Conservation (phyloP, 1,140 invertebrate species). For the Atta colombica region DNA sequence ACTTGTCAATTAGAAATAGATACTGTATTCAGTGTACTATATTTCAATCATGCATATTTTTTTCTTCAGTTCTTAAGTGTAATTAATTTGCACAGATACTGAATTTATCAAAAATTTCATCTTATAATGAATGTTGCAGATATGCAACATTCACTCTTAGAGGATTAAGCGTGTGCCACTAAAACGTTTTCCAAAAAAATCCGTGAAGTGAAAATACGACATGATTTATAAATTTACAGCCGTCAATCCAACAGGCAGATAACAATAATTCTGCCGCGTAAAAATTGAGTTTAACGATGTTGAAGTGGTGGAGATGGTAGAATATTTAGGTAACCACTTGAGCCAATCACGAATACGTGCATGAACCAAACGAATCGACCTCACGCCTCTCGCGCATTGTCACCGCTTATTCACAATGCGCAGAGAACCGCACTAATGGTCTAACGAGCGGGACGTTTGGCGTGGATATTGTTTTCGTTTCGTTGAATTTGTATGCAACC, state of each 20-base stretch:
- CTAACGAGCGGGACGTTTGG: conserved; percentile 56
- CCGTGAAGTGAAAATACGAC: neutral
- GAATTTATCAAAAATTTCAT: too few species aligned
- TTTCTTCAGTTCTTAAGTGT: too few species aligned
- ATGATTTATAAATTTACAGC: conserved; percentile 30
- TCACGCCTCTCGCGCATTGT: conserved; percentile 48
- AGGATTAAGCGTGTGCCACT: neutral
- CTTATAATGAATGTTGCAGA: too few species aligned
- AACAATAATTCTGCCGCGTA: conserved; percentile 28
- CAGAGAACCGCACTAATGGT: conserved; percentile 51
- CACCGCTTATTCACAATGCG: conserved; percentile 56
- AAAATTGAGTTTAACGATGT: conserved; percentile 44
- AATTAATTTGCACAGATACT: too few species aligned
- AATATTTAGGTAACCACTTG: conserved; percentile 42
- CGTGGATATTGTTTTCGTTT: conserved; percentile 56
- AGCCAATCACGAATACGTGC: conserved; percentile 46
- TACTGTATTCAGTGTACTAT: too few species aligned
- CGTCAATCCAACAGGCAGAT: conserved; percentile 9
- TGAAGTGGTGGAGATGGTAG: neutral
- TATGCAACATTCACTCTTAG: too few species aligned
- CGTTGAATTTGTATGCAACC: conserved; percentile 47
- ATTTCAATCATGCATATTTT: too few species aligned
- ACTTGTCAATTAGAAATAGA: too few species aligned
- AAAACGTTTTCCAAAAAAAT: neutral
- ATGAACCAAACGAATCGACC: conserved; percentile 45